Evolutionary conservation across 2,888 invertebrate genomes (phyloP).

Genomic region (Thymelicus lineola): DNA sequence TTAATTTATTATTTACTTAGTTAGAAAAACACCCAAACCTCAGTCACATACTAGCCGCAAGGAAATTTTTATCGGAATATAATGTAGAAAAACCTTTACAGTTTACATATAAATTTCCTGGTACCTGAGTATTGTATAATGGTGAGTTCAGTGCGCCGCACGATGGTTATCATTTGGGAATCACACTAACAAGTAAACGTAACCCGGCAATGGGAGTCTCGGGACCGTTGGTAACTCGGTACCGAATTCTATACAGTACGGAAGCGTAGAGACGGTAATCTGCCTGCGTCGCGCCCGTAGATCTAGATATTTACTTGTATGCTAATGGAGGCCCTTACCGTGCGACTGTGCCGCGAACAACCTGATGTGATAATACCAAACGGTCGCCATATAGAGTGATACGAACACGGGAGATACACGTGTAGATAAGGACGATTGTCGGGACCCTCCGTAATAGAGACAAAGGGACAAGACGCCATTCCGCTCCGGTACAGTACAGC

Average conservation of each 20-base stretch:
- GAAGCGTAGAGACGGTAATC: conserved; percentile 76
- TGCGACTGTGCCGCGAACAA: conserved; percentile 68
- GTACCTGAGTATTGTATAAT: conserved; percentile 51
- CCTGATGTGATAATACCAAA: conserved; percentile 81
- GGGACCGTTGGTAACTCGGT: conserved; percentile 50
- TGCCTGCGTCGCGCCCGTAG: conserved; percentile 66
- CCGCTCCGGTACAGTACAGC: conserved; percentile 46
- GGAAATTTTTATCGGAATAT: conserved; percentile 45
- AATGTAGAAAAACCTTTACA: conserved; percentile 47
- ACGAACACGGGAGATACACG: conserved; percentile 74
- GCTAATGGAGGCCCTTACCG: conserved; percentile 79
- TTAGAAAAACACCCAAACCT: no score
- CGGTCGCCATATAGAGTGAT: conserved; percentile 80
- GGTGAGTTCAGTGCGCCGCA: conserved; percentile 54
- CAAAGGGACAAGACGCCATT: conserved; percentile 72
- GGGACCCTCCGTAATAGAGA: conserved; percentile 72
- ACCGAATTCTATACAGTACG: conserved; percentile 80
- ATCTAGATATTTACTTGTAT: conserved; percentile 83
- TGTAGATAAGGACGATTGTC: conserved; percentile 74
- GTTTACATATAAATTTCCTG: conserved; percentile 44
- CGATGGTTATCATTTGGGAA: conserved; percentile 77
- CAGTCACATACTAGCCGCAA: conserved; percentile 48
- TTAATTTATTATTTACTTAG: no score
- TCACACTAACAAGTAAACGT: conserved; percentile 79
- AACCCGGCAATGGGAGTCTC: conserved; percentile 71